phyloP scores from a whole-genome alignment of 2,113 vertebrate species.

The Thermophis baileyi region DNA sequence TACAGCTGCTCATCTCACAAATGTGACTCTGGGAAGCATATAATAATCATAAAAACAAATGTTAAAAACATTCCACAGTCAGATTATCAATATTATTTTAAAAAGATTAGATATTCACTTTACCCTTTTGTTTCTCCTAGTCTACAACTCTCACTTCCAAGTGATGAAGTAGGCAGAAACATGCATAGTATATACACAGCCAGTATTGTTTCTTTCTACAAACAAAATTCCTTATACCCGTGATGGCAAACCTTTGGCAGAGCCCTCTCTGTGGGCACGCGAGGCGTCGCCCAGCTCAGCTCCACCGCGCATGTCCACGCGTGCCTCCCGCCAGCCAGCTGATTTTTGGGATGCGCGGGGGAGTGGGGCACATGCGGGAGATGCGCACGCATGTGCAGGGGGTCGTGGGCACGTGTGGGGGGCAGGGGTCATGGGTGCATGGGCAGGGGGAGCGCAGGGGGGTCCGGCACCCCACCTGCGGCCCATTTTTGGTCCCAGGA shows the following conservation, averaged over 20 bases:
- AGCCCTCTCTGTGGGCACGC: no score
- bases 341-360: no score
- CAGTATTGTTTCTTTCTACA: background rate
- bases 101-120: background rate
- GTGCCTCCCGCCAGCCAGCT: no score
- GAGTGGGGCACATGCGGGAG: no score
- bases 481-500: no score
- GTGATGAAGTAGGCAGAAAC: background rate
- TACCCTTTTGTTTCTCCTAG: background rate
- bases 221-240: background rate
- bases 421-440: no score
- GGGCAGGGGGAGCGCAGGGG: no score
- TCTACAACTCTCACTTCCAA: background rate
- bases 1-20: background rate
- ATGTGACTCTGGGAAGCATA: background rate
- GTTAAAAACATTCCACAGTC: background rate
- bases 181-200: background rate
- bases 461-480: rapidly evolving
- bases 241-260: no score
- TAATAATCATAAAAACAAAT: background rate
- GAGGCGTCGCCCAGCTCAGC: no score
- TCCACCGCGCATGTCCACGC: no score
- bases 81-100: background rate
- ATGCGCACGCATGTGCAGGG: no score
- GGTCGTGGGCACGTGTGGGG: no score